A percentile compares a stretch with the other conserved stretches of the same genome.
These are phyloP conservation scores for Drosophila lini DNA, from an alignment of 1,140 invertebrate genomes.

Conservation along the genomic window DNA sequence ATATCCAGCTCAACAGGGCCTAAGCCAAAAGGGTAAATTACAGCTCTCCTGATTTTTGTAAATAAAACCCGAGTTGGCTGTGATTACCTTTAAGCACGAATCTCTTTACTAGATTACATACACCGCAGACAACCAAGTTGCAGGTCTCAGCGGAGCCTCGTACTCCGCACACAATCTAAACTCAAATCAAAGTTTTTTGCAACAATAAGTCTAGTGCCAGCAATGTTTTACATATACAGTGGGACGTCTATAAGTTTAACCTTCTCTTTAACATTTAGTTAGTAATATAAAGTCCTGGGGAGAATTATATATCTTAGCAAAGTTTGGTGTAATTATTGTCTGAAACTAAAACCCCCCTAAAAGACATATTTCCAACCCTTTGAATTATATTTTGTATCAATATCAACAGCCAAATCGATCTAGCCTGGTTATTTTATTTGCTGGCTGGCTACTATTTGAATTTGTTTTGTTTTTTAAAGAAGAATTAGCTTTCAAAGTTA, in stretches of 20 bases:
- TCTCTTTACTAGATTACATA: slow-evolving; percentile 40
- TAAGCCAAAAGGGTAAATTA: slow-evolving; percentile 24
- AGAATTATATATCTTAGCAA: neutral
- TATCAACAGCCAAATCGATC: neutral
- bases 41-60: slow-evolving; percentile 13
- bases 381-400: too few relatives aligned
- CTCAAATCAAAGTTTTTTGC: slow-evolving; percentile 71
- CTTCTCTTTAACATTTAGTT: neutral
- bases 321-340: neutral
- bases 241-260: neutral
- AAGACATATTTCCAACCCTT: neutral
- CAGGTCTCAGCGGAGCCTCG: slow-evolving; percentile 9
- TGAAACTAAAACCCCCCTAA: neutral
- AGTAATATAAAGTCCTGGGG: neutral
- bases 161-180: slow-evolving; percentile 37
- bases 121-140: slow-evolving; percentile 18
- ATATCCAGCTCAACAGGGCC: slow-evolving; percentile 6
- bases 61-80: slow-evolving; percentile 4
- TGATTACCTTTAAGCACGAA: slow-evolving; percentile 45
- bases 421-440: neutral
- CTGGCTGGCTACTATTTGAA: neutral
- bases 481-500: neutral
- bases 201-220: slow-evolving; percentile 43
- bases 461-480: neutral
- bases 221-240: slow-evolving; percentile 48